Conservation (phyloP, 2,113 vertebrate species). For the Symphodus melops region DNA sequence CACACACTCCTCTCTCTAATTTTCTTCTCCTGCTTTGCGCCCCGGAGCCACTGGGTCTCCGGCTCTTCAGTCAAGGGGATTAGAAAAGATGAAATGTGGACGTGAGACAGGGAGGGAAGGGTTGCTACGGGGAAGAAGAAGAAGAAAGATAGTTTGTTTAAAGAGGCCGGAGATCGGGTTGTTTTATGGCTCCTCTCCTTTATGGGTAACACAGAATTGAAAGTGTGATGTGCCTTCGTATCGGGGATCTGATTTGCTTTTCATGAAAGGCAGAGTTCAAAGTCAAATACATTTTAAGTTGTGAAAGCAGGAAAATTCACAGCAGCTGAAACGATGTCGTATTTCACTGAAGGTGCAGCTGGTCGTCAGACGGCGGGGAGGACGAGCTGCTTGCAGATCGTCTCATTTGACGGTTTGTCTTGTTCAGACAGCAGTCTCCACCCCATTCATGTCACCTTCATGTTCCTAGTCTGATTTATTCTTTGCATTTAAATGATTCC, state of each 20-base stretch:
- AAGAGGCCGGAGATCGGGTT: neutral
- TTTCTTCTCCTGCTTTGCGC: conserved; percentile 49
- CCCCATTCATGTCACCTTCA: conserved; percentile 17
- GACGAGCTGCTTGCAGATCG: conserved; percentile 23
- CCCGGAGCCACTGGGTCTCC: conserved; percentile 50
- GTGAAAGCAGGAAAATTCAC: conserved; percentile 2
- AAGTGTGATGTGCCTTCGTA: neutral
- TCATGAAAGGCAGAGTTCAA: neutral
- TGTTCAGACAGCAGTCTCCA: conserved; percentile 13
- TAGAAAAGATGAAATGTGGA: conserved; percentile 54
- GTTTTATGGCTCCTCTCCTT: neutral
- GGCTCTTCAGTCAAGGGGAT: conserved; percentile 68
- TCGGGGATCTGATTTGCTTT: neutral
- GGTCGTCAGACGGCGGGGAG: neutral
- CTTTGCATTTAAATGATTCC: conserved; percentile 28
- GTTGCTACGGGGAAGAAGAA: conserved; percentile 9
- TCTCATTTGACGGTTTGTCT: conserved; percentile 35
- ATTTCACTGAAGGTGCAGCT: conserved; percentile 26
- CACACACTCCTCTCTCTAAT: conserved; percentile 52
- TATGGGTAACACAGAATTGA: neutral
- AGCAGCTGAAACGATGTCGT: neutral
- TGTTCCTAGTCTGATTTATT: conserved; percentile 27
- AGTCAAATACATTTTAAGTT: conserved; percentile 29
- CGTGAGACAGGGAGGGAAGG: conserved; percentile 9
- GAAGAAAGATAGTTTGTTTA: conserved; percentile 35